phyloP scores from a whole-genome alignment of 2,888 invertebrate genomes.

The Spilosoma lubricipeda region DNA sequence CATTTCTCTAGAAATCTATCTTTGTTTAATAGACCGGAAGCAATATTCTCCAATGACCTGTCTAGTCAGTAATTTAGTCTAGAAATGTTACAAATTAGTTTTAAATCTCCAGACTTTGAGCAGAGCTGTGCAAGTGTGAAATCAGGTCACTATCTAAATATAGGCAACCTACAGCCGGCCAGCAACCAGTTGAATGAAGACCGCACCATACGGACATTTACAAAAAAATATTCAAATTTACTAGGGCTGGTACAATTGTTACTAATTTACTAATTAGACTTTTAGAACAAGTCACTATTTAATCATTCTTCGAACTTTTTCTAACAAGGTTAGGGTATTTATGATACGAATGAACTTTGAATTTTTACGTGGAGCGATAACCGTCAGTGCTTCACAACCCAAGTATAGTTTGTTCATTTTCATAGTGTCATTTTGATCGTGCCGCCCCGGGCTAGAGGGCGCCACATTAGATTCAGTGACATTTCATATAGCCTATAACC shows the following conservation, averaged over 20 bases:
- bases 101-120: conserved; percentile 34
- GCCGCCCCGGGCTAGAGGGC: too few species aligned
- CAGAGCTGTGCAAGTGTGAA: conserved; percentile 38
- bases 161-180: conserved; percentile 48
- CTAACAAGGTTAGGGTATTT: too few species aligned
- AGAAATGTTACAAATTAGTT: conserved; percentile 30
- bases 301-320: too few species aligned
- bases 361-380: too few species aligned
- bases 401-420: too few species aligned
- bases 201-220: background rate
- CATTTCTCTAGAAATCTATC: background rate
- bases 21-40: background rate
- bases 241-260: background rate
- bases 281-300: too few species aligned
- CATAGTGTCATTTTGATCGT: too few species aligned
- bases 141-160: conserved; percentile 54
- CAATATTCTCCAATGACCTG: conserved; percentile 2
- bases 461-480: too few species aligned
- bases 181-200: conserved; percentile 29
- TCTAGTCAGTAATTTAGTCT: conserved; percentile 1
- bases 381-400: too few species aligned
- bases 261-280: background rate
- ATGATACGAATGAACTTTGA: too few species aligned
- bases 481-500: too few species aligned
- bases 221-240: background rate